phyloP scores from a whole-genome alignment of 2,888 invertebrate species.

The Elysia crispata region DNA sequence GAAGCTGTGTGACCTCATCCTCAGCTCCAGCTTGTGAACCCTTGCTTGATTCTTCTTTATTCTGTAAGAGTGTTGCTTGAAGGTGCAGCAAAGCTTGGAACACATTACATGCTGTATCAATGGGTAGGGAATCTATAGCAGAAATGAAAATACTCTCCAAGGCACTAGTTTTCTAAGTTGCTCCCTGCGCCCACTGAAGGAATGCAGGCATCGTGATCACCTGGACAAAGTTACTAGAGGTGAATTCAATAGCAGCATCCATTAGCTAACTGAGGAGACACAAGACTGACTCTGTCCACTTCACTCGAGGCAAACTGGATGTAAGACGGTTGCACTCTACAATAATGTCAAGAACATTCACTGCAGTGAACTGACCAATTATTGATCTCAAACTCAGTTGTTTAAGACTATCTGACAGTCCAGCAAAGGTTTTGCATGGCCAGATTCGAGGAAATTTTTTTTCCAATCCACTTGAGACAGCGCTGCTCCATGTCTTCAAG shows the following conservation, averaged over 20 bases:
- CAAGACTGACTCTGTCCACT: conserved; percentile 90
- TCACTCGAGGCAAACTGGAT: conserved; percentile 86
- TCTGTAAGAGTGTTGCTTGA: too few species aligned
- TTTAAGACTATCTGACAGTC: conserved; percentile 85
- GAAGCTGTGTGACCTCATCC: conserved; percentile 60
- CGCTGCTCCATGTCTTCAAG: conserved; percentile 91
- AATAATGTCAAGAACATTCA: conserved; percentile 89
- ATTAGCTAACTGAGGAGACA: conserved; percentile 88
- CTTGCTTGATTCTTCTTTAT: too few species aligned
- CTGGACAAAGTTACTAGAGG: conserved; percentile 87
- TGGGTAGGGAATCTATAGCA: conserved; percentile 87
- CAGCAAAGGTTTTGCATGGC: conserved; percentile 93
- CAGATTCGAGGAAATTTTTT: conserved; percentile 91
- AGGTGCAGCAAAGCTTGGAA: conserved; percentile 81
- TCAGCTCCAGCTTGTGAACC: too few species aligned
- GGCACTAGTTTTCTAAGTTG: conserved; percentile 86
- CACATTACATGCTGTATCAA: conserved; percentile 90
- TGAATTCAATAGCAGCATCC: conserved; percentile 88
- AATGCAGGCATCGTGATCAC: conserved; percentile 85
- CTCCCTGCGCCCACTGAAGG: conserved; percentile 82
- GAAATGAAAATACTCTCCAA: conserved; percentile 88
- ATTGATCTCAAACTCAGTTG: conserved; percentile 68
- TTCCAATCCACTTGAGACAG: conserved; percentile 91
- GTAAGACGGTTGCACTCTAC: conserved; percentile 90
- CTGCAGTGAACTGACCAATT: conserved; percentile 80